Evolutionary conservation across 2,113 vertebrate species (phyloP).

Genomic region (Chauna torquata): DNA sequence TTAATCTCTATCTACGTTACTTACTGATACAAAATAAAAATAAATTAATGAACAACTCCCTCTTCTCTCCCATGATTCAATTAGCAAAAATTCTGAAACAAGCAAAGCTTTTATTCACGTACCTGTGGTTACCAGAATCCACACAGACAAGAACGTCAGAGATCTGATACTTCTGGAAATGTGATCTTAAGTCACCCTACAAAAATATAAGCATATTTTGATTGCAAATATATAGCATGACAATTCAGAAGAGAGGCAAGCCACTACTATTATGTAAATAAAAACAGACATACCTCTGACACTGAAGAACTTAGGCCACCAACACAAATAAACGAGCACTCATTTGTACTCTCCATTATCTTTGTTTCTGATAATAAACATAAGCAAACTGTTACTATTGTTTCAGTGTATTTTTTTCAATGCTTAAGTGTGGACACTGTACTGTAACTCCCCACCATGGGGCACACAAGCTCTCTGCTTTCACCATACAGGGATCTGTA

Average conservation of each 20-base stretch:
- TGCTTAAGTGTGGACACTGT: background rate
- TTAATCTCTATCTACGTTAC: background rate
- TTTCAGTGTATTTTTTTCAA: background rate
- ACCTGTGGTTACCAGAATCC: slow-evolving; percentile 66
- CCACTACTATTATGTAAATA: background rate
- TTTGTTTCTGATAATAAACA: slow-evolving; percentile 38
- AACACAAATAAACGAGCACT: background rate
- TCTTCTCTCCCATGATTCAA: background rate
- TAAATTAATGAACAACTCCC: background rate
- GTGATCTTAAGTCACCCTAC: slow-evolving; percentile 63
- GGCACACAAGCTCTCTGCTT: background rate
- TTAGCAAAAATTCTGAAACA: background rate
- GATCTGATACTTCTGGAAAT: slow-evolving; percentile 67
- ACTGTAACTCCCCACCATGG: rapidly evolving
- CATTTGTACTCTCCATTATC: background rate
- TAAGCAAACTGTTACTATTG: background rate
- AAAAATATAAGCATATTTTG: slow-evolving; percentile 6
- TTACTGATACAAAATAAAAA: background rate
- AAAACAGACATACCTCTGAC: slow-evolving; percentile 61
- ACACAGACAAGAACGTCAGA: slow-evolving; percentile 40
- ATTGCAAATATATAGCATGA: background rate
- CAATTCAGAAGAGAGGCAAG: background rate
- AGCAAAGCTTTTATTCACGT: background rate
- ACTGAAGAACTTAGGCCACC: slow-evolving; percentile 43
- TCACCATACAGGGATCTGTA: background rate